phyloP scores from a whole-genome alignment of 2,113 vertebrate genomes.

The Mystacornis crossleyi region DNA sequence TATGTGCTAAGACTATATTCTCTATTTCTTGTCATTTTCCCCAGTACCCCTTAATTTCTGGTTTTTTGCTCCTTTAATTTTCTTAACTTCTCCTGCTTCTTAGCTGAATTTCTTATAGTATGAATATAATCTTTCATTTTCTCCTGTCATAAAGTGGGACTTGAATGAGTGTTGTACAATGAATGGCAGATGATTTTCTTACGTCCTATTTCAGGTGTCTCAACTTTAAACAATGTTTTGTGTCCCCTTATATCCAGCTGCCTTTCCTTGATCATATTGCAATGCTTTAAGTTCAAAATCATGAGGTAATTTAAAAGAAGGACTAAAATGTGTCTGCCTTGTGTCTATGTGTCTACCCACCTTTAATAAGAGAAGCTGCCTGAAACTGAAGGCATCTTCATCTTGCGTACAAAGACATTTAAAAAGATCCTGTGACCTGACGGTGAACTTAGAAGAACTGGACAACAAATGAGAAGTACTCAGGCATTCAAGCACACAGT shows the following conservation, averaged over 20 bases:
- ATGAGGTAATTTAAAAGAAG: not conserved
- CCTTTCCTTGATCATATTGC: not conserved
- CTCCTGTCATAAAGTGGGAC: not conserved
- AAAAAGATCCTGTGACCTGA: not conserved
- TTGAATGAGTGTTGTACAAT: not conserved
- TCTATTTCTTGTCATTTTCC: not conserved
- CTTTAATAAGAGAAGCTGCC: not conserved
- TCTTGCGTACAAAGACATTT: not conserved
- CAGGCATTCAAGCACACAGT: accelerated
- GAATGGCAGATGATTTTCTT: not conserved
- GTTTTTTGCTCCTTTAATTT: not conserved
- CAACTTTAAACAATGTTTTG: not conserved
- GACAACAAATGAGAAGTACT: not conserved
- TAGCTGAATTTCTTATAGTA: not conserved
- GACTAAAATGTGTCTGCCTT: not conserved
- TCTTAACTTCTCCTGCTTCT: not conserved
- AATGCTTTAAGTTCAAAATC: not conserved
- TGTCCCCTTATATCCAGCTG: not conserved
- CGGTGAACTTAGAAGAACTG: not conserved
- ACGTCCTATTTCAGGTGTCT: not conserved
- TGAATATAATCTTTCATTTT: not conserved
- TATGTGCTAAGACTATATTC: not conserved
- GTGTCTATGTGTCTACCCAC: not conserved
- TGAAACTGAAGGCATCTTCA: not conserved
- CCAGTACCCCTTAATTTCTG: not conserved